Conservation (phyloP, 2,888 invertebrate species). For the Epinotia ramella region DNA sequence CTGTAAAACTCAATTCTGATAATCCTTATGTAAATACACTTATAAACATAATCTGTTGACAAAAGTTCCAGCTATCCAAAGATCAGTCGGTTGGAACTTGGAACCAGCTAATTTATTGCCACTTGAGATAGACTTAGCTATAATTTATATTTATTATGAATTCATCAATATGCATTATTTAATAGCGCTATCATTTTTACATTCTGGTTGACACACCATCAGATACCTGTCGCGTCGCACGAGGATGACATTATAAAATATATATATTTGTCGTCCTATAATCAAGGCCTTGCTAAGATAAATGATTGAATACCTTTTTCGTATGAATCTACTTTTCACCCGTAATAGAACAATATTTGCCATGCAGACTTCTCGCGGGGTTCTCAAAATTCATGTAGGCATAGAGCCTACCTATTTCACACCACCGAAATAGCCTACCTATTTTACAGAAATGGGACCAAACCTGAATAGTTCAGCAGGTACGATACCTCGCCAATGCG, state of each 20-base stretch:
- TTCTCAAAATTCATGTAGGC: not conserved
- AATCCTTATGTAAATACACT: not conserved
- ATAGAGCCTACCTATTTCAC: not conserved
- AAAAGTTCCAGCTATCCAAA: not conserved
- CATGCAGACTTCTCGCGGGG: not conserved
- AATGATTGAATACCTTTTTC: not conserved
- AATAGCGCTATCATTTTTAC: not conserved
- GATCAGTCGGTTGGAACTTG: not conserved
- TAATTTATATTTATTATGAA: not conserved
- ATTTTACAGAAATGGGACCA: not conserved
- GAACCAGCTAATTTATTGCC: not conserved
- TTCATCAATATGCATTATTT: not conserved
- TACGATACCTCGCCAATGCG: slow-evolving; percentile 2
- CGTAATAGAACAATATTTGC: not conserved
- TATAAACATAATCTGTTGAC: not conserved
- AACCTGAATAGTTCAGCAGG: slow-evolving; percentile 11
- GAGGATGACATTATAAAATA: not conserved
- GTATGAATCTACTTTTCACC: too few species aligned
- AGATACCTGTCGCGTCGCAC: not conserved
- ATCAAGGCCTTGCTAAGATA: not conserved
- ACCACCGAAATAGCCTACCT: not conserved
- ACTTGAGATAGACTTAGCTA: not conserved
- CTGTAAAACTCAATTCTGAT: not conserved
- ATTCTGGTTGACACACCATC: not conserved
- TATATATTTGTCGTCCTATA: not conserved